These are phyloP conservation scores for Channa striata DNA, from an alignment of 2,797 vertebrate species.

Conservation along the genomic window DNA sequence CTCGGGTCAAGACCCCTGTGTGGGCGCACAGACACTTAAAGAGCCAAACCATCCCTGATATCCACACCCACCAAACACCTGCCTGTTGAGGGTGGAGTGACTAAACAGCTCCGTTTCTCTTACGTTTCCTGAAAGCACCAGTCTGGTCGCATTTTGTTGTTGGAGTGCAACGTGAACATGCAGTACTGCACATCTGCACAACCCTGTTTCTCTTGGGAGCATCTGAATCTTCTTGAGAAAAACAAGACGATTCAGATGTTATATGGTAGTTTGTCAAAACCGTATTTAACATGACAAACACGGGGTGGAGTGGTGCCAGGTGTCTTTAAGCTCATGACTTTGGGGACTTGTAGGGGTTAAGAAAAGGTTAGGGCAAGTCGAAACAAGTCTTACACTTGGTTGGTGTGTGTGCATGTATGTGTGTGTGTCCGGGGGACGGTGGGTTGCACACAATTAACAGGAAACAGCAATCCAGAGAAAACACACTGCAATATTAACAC, in stretches of 20 bases:
- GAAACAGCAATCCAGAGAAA: neutral
- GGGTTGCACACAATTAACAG: conserved; percentile 14
- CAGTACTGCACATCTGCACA: neutral
- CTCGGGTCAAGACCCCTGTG: conserved; percentile 29
- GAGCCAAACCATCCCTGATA: conserved; percentile 32
- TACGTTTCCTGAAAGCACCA: conserved; percentile 18
- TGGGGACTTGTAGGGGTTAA: conserved; percentile 17
- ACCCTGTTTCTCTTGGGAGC: neutral
- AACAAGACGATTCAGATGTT: conserved; percentile 12
- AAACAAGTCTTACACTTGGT: conserved; percentile 9
- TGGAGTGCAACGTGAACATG: neutral
- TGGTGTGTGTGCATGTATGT: neutral
- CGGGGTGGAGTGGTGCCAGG: neutral
- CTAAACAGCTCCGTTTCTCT: conserved; percentile 14
- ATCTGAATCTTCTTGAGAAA: conserved; percentile 1
- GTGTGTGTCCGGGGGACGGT: neutral
- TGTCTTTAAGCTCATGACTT: neutral
- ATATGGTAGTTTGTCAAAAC: neutral
- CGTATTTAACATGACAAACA: neutral
- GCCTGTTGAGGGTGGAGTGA: too few species aligned
- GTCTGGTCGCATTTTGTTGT: neutral
- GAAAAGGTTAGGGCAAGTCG: neutral
- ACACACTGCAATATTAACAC: neutral
- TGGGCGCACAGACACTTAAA: conserved; percentile 40
- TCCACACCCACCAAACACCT: too few species aligned